These are phyloP conservation scores for Drosophila merina DNA, from an alignment of 2,888 invertebrate species.

Conservation along the genomic window DNA sequence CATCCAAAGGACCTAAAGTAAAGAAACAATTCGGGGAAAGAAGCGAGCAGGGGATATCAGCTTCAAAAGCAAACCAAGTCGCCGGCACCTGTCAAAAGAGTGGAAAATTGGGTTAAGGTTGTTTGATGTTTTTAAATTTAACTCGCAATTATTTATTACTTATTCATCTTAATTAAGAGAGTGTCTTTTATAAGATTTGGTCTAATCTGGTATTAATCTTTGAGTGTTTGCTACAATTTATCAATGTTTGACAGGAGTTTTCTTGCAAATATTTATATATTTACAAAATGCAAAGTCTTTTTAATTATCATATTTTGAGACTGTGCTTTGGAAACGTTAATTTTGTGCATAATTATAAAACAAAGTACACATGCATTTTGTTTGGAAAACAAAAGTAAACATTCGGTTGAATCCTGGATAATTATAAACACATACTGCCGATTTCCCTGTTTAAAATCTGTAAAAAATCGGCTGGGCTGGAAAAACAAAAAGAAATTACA, in stretches of 20 bases:
- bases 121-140: not conserved
- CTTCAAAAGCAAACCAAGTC: conserved; percentile 33
- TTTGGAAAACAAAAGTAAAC: too few species aligned
- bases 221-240: too few species aligned
- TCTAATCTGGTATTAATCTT: too few species aligned
- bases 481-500: conserved; percentile 5
- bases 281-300: conserved; percentile 10
- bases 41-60: conserved; percentile 8
- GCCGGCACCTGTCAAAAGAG: conserved; percentile 41
- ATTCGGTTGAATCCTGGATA: too few species aligned
- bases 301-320: too few species aligned
- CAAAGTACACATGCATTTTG: conserved; percentile 51
- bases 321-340: too few species aligned
- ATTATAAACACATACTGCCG: conserved; percentile 32
- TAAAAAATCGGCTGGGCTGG: conserved; percentile 32
- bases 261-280: conserved; percentile 19
- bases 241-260: not conserved
- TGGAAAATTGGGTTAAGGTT: conserved; percentile 60
- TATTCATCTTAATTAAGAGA: too few species aligned
- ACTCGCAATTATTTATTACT: too few species aligned
- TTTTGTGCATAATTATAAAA: conserved; percentile 55
- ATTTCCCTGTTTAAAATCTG: conserved; percentile 55
- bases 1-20: conserved; percentile 33
- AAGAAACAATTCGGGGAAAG: conserved; percentile 33
- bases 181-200: too few species aligned